Conservation (phyloP, 2,888 invertebrate genomes). For the Andrena fulva region DNA sequence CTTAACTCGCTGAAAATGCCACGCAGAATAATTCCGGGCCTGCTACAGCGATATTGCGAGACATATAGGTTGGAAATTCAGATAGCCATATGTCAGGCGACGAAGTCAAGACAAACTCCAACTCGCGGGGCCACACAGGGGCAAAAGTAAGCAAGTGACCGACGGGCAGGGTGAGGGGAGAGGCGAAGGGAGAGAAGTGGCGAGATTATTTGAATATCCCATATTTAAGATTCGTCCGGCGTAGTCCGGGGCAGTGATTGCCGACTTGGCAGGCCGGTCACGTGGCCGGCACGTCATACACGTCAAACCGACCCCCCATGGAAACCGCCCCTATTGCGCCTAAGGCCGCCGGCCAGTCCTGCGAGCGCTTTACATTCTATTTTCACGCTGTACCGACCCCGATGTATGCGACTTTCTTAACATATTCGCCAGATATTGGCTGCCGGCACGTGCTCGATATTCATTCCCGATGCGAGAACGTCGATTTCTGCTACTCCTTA, state of each 20-base stretch:
- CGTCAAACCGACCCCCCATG: conserved; percentile 81
- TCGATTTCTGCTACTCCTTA: conserved; percentile 42
- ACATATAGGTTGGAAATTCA: too few species aligned
- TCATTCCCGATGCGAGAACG: conserved; percentile 65
- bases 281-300: conserved; percentile 84
- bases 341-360: conserved; percentile 66
- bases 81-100: too few species aligned
- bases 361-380: conserved; percentile 83
- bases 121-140: conserved; percentile 1
- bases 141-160: conserved; percentile 2
- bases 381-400: conserved; percentile 84
- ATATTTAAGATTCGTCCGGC: conserved; percentile 83
- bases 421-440: conserved; percentile 81
- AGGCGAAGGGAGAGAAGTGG: conserved; percentile 36
- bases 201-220: conserved; percentile 83
- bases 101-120: not conserved
- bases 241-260: conserved; percentile 83
- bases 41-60: too few species aligned
- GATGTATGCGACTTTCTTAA: conserved; percentile 81
- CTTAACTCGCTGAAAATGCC: not conserved
- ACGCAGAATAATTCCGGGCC: not conserved
- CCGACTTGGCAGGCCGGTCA: conserved; percentile 82
- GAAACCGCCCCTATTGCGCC: conserved; percentile 71
- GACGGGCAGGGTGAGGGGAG: not conserved
- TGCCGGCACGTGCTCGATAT: conserved; percentile 78